Conservation (phyloP, 1,140 invertebrate genomes). For the Lepidurus couesii region DNA sequence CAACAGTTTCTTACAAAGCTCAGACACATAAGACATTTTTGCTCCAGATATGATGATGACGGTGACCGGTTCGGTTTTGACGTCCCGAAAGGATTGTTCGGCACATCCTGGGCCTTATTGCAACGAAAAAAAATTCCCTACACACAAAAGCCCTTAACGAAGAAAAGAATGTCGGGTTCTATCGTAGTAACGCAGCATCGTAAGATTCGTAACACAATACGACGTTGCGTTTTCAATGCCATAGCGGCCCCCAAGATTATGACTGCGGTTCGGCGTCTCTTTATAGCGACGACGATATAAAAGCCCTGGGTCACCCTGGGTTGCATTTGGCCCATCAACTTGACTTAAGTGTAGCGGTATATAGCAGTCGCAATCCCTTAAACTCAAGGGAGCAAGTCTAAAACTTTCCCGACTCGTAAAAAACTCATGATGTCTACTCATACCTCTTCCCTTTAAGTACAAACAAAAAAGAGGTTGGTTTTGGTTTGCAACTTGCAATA, state of each 20-base stretch:
- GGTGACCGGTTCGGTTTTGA: neutral
- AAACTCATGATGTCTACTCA: neutral
- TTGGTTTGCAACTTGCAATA: too few relatives aligned
- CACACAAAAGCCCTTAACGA: neutral
- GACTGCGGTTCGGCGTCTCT: neutral
- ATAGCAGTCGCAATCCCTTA: too few relatives aligned
- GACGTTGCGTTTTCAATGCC: constrained; percentile 6
- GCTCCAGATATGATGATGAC: neutral
- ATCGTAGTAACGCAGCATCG: neutral
- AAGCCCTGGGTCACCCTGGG: neutral
- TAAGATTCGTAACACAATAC: neutral
- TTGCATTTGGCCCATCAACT: neutral
- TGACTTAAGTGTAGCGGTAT: neutral
- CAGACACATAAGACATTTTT: neutral
- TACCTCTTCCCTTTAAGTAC: neutral
- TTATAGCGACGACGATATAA: neutral
- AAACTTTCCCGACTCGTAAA: too few relatives aligned
- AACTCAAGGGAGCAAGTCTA: too few relatives aligned
- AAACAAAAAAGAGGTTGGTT: neutral
- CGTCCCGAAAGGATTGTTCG: neutral
- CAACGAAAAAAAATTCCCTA: neutral
- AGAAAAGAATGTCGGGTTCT: neutral
- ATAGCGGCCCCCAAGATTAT: neutral
- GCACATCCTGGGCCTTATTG: neutral
- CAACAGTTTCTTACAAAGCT: neutral